Evolutionary conservation across 2,797 vertebrate species (phyloP).

Genomic region (Darevskia nairensis): DNA sequence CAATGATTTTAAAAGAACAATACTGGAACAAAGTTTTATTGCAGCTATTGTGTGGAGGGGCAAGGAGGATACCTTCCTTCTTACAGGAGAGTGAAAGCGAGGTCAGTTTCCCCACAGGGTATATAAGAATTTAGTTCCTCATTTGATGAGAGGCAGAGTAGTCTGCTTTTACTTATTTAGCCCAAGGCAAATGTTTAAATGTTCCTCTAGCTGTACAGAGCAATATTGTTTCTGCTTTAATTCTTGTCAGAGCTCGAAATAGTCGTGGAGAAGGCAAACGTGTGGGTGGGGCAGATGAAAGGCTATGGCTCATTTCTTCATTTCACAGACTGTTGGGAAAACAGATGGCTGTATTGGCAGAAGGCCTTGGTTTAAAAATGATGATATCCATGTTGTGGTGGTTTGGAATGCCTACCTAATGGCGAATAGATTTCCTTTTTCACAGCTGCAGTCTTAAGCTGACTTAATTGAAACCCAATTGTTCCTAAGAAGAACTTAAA

Average conservation of each 20-base stretch:
- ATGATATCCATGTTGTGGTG: background rate
- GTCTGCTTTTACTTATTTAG: slow-evolving; percentile 10
- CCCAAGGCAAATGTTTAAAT: background rate
- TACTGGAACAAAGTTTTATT: background rate
- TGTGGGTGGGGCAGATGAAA: background rate
- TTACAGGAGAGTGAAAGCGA: background rate
- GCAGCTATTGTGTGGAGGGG: background rate
- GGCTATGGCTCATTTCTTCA: slow-evolving; percentile 16
- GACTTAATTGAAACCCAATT: background rate
- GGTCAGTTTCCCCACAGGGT: background rate
- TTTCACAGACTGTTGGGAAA: slow-evolving; percentile 13
- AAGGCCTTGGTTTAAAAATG: background rate
- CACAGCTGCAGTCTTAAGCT: background rate
- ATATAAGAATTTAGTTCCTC: background rate
- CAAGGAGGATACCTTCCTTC: background rate
- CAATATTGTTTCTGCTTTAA: background rate
- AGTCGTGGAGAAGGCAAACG: slow-evolving; percentile 8
- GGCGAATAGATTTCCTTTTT: background rate
- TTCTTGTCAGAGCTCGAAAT: slow-evolving; percentile 19
- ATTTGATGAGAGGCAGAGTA: background rate
- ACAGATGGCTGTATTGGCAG: slow-evolving; percentile 25
- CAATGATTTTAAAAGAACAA: background rate
- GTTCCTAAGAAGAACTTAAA: background rate
- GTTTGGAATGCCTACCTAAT: background rate
- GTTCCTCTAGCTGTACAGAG: background rate